A percentile compares a stretch with the other conserved stretches of the same genome.
Conservation (phyloP, 2,888 invertebrate species). For the Diarsia brunnea region DNA sequence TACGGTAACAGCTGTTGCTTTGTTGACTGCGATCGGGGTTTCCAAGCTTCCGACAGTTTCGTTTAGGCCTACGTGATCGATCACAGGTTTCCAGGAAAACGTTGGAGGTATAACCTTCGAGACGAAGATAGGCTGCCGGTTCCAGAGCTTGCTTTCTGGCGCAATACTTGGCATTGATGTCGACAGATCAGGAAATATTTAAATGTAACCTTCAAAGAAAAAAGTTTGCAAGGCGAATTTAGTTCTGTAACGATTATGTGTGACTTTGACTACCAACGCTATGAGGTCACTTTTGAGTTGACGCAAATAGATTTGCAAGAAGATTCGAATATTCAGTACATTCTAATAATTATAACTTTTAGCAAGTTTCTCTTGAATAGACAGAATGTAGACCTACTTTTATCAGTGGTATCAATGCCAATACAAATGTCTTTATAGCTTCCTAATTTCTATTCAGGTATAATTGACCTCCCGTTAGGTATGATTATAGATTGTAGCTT, state of each 20-base stretch:
- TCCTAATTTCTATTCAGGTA: slow-evolving; percentile 4
- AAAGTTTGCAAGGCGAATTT: slow-evolving; percentile 73
- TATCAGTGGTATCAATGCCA: slow-evolving; percentile 12
- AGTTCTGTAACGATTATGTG: slow-evolving; percentile 61
- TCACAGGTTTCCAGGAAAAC: slow-evolving; percentile 70
- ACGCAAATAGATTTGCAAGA: slow-evolving; percentile 53
- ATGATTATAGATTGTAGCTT: slow-evolving; percentile 24
- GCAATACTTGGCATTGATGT: slow-evolving; percentile 75
- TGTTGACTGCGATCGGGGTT: no score
- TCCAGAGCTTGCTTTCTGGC: slow-evolving; percentile 78
- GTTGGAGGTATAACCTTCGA: slow-evolving; percentile 67
- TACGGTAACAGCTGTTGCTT: no score
- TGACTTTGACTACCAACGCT: slow-evolving; percentile 41
- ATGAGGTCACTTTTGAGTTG: slow-evolving; percentile 51
- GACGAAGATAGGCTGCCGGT: slow-evolving; percentile 66
- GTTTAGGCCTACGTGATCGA: slow-evolving; percentile 64
- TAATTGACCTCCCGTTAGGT: neutral
- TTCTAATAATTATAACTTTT: slow-evolving; percentile 9
- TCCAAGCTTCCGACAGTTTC: slow-evolving; percentile 16
- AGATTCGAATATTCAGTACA: slow-evolving; percentile 13
- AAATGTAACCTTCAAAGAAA: slow-evolving; percentile 75
- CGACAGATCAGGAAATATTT: slow-evolving; percentile 79
- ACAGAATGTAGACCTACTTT: slow-evolving; percentile 5
- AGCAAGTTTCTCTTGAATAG: neutral
- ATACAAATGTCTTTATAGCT: neutral